A percentile compares a stretch with the other conserved stretches of the same genome.
Conservation (phyloP, 2,888 invertebrate genomes). For the Athalia cordata region DNA sequence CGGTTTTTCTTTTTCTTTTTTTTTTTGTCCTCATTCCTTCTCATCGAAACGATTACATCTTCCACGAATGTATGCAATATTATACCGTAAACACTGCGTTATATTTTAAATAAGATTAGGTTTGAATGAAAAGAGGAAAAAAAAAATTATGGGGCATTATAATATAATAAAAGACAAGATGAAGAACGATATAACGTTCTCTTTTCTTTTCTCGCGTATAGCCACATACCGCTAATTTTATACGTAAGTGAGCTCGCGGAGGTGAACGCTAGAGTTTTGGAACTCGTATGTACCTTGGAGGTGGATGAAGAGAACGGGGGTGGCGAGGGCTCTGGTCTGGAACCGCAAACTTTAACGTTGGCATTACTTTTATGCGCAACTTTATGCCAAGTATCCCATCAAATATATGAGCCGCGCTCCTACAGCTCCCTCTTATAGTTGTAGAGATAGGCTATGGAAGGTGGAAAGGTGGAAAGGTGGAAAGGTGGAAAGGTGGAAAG, state of each 20-base stretch:
- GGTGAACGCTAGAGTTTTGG: constrained; percentile 36
- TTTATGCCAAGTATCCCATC: constrained; percentile 73
- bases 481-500: not conserved
- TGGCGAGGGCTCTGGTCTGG: constrained; percentile 65
- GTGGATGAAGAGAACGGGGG: constrained; percentile 46
- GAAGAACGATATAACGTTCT: too few species aligned
- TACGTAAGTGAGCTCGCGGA: constrained; percentile 16
- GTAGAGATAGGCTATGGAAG: not conserved
- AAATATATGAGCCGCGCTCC: constrained; percentile 70
- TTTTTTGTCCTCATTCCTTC: too few species aligned
- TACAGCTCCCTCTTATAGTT: constrained; percentile 7
- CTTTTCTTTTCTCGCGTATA: not conserved
- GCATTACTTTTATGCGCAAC: constrained; percentile 73
- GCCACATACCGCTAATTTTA: constrained; percentile 2
- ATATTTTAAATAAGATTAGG: too few species aligned
- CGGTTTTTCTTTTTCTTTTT: too few species aligned
- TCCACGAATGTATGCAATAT: too few species aligned
- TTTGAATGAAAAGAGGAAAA: too few species aligned
- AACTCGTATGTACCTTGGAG: constrained; percentile 47
- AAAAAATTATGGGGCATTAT: too few species aligned
- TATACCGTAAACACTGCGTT: too few species aligned
- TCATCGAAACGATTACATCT: too few species aligned
- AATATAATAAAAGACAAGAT: too few species aligned
- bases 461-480: not conserved
- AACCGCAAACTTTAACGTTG: constrained; percentile 73